A percentile compares a stretch with the other conserved stretches of the same genome.
phyloP scores from a whole-genome alignment of 2,888 invertebrate species.

The Pseudococcus viburni region DNA sequence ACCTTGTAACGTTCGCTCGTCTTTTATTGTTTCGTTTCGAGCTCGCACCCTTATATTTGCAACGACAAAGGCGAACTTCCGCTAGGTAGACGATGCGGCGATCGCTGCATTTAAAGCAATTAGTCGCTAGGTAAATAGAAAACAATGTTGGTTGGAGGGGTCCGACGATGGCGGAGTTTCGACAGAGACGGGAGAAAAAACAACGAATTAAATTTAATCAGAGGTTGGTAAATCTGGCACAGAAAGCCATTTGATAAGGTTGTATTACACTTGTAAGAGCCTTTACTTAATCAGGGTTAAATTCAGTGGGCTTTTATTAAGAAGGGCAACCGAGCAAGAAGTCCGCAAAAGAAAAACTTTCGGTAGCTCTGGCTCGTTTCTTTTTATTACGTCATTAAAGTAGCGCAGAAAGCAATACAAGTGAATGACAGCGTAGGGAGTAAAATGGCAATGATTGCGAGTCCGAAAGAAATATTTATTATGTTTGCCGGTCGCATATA shows the following conservation, averaged over 20 bases:
- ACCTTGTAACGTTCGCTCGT: neutral
- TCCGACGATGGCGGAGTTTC: neutral
- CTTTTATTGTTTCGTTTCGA: constrained; percentile 4
- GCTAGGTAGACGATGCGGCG: neutral
- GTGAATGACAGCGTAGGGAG: constrained; percentile 56
- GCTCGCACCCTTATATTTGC: neutral
- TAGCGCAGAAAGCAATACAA: constrained; percentile 51
- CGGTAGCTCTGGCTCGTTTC: constrained; percentile 15
- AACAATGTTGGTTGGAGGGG: neutral
- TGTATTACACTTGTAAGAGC: constrained; percentile 56
- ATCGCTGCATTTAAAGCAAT: constrained; percentile 21
- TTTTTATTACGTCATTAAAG: constrained; percentile 58
- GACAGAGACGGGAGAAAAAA: constrained; percentile 7
- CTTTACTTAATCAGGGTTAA: constrained; percentile 57
- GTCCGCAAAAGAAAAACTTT: constrained; percentile 53
- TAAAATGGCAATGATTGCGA: constrained; percentile 46
- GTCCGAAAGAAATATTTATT: constrained; percentile 56
- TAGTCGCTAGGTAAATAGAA: constrained; percentile 44
- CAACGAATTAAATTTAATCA: constrained; percentile 57
- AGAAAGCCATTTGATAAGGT: constrained; percentile 46
- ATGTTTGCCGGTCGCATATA: constrained; percentile 43
- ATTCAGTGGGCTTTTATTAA: constrained; percentile 53
- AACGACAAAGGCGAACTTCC: neutral
- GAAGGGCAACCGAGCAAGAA: neutral
- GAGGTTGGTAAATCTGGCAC: constrained; percentile 45